Evolutionary conservation across 1,140 invertebrate genomes (phyloP).

Genomic region (Drosophila bifasciata): DNA sequence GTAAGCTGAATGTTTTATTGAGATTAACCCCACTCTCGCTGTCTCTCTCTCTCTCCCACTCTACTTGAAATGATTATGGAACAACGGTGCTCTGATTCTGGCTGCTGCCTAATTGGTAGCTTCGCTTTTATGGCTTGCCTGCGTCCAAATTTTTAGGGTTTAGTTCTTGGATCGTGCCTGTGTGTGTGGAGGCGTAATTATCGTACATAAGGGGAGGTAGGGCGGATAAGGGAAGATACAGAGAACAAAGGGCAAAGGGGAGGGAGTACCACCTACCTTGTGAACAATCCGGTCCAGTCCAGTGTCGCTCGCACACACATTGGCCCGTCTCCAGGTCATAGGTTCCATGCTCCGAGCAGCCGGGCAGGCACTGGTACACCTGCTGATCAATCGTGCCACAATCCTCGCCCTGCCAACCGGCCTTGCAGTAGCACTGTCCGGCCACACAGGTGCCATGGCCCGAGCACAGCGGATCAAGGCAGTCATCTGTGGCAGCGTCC

Average conservation of each 20-base stretch:
- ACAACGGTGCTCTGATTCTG: slow-evolving; percentile 14
- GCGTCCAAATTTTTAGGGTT: slow-evolving; percentile 57
- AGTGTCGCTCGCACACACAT: slow-evolving; percentile 95
- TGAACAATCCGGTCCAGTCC: slow-evolving; percentile 95
- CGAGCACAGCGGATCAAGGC: slow-evolving; percentile 94
- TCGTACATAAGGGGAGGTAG: too few relatives aligned
- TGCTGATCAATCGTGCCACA: slow-evolving; percentile 94
- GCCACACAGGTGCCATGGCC: slow-evolving; percentile 96
- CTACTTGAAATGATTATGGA: slow-evolving; percentile 28
- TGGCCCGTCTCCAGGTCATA: slow-evolving; percentile 94
- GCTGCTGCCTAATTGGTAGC: slow-evolving; percentile 43
- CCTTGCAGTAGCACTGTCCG: slow-evolving; percentile 96
- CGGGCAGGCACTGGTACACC: slow-evolving; percentile 94
- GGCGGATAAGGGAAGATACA: neutral
- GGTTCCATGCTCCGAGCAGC: slow-evolving; percentile 94
- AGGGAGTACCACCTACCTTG: slow-evolving; percentile 88
- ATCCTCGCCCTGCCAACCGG: slow-evolving; percentile 96
- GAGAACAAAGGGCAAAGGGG: neutral
- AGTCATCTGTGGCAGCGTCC: slow-evolving; percentile 91
- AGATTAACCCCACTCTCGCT: slow-evolving; percentile 7
- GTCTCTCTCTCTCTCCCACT: neutral
- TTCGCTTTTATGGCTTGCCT: slow-evolving; percentile 40
- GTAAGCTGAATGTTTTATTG: slow-evolving; percentile 79
- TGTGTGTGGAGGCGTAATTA: slow-evolving; percentile 5
- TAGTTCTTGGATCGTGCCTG: slow-evolving; percentile 21